Conservation (phyloP, 64 coral and sea anemone genomes). For the Pocillopora damicornis region DNA sequence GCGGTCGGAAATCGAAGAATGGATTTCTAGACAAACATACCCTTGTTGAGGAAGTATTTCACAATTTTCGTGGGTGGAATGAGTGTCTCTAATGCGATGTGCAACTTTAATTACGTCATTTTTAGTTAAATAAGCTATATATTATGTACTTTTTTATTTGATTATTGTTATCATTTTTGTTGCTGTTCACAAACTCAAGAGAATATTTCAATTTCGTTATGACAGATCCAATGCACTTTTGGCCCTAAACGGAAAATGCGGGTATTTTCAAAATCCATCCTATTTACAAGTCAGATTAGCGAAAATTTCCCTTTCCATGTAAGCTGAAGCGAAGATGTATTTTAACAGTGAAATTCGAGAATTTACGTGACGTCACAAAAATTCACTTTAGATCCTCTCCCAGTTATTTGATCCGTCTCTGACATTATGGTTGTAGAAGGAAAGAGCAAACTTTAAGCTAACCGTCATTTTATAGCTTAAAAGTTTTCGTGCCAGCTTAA, state of each 20-base stretch:
- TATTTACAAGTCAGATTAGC: background rate
- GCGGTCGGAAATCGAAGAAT: background rate
- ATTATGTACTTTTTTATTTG: background rate
- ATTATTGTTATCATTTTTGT: background rate
- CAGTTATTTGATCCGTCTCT: too few species aligned
- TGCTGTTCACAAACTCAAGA: background rate
- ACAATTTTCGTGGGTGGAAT: background rate
- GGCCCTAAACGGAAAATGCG: background rate
- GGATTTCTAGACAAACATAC: background rate
- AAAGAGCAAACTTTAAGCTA: too few species aligned
- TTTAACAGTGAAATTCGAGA: too few species aligned
- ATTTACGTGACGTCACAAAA: too few species aligned
- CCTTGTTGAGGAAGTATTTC: background rate
- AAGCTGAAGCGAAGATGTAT: too few species aligned
- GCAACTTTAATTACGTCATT: background rate
- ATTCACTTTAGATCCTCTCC: too few species aligned
- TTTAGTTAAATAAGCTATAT: background rate
- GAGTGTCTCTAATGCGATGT: background rate
- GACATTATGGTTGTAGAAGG: too few species aligned
- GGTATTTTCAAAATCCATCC: background rate
- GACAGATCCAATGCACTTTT: background rate
- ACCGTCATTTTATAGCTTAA: too few species aligned
- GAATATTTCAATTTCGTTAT: background rate
- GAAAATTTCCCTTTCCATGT: too few species aligned
- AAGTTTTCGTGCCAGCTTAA: too few species aligned